A percentile compares a stretch with the other conserved stretches of the same genome.
phyloP scores from a whole-genome alignment of 2,797 vertebrate genomes.

The Cossypha dichroa region DNA sequence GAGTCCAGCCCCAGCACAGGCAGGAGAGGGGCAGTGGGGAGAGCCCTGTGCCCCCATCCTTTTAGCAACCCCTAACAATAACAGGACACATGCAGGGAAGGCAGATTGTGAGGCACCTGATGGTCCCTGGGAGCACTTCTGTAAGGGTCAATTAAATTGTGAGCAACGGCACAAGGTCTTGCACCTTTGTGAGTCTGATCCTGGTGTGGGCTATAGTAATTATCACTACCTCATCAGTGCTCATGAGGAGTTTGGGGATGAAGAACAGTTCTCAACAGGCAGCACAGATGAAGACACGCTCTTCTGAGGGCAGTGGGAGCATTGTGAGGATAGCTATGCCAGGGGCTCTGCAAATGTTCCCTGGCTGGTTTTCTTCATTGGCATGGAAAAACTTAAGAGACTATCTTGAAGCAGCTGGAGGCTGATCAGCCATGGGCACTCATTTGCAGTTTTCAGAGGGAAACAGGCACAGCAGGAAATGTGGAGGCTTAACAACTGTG shows the following conservation, averaged over 20 bases:
- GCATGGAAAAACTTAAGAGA: neutral
- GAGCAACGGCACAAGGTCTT: neutral
- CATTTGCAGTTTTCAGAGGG: neutral
- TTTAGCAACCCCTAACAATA: neutral
- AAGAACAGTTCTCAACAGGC: neutral
- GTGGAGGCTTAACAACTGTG: neutral
- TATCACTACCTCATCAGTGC: neutral
- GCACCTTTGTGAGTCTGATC: neutral
- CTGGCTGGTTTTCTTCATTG: neutral
- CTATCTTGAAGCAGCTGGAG: slow-evolving; percentile 14
- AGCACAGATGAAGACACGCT: neutral
- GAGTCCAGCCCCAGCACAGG: neutral
- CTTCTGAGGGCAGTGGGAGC: neutral
- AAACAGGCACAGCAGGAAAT: neutral
- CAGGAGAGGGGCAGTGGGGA: neutral
- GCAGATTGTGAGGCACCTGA: neutral
- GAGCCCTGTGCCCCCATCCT: rapidly evolving
- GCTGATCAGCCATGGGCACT: neutral
- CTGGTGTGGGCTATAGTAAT: neutral
- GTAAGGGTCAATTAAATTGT: neutral
- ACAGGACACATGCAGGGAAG: neutral
- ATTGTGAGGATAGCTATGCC: neutral
- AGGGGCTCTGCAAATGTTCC: neutral
- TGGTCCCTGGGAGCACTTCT: neutral
- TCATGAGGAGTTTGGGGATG: neutral